These are phyloP conservation scores for Asbolus verrucosus DNA, from an alignment of 1,140 invertebrate genomes.

Conservation along the genomic window DNA sequence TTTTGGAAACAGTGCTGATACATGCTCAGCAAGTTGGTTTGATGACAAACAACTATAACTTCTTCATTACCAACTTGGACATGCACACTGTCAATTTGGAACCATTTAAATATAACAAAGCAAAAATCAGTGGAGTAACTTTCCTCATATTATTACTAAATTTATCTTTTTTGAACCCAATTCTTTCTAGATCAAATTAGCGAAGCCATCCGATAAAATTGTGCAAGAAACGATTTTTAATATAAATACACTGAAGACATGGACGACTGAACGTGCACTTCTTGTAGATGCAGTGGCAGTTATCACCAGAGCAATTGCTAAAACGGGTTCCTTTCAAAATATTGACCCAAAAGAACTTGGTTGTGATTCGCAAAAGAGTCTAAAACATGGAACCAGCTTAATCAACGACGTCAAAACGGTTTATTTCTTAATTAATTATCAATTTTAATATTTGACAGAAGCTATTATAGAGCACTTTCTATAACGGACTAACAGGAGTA, in stretches of 20 bases:
- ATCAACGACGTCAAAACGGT: constrained; percentile 31
- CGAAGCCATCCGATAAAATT: constrained; percentile 82
- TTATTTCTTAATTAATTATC: constrained; percentile 17
- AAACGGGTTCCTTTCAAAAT: no score
- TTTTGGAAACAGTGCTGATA: constrained; percentile 50
- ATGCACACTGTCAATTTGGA: constrained; percentile 83
- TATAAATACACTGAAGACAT: no score
- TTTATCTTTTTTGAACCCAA: no score
- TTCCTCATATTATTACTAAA: no score
- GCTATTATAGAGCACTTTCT: no score
- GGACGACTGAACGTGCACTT: no score
- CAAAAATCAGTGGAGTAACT: constrained; percentile 80
- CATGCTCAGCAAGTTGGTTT: constrained; percentile 85
- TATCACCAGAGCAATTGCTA: no score
- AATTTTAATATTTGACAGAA: no score
- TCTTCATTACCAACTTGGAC: constrained; percentile 83
- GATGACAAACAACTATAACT: constrained; percentile 79
- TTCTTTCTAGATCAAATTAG: constrained; percentile 67
- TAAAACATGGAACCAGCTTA: background rate
- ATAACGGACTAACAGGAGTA: constrained; percentile 83
- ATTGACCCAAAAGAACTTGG: constrained; percentile 67
- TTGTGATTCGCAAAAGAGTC: constrained; percentile 59
- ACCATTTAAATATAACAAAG: constrained; percentile 83
- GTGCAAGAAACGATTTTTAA: no score
- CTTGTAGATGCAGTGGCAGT: constrained; percentile 78